phyloP scores from a whole-genome alignment of 2,888 invertebrate genomes.

The Aspidapion aeneum region DNA sequence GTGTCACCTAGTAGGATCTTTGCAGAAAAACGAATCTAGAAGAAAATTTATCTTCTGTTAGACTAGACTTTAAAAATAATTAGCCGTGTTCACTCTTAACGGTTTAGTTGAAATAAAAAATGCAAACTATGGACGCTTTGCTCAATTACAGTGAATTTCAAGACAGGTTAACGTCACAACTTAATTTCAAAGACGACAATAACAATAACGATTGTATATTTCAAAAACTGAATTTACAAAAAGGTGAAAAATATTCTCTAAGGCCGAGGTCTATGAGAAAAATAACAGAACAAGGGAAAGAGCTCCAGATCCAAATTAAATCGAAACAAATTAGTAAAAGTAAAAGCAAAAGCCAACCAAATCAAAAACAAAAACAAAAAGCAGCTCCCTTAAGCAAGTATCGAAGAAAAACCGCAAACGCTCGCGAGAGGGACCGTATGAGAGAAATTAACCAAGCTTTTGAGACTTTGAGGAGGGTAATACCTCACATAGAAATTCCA shows the following conservation, averaged over 20 bases:
- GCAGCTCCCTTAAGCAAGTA: slow-evolving; percentile 83
- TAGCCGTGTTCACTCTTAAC: neutral
- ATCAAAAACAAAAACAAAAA: slow-evolving; percentile 56
- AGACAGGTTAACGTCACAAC: slow-evolving; percentile 28
- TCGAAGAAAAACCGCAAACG: slow-evolving; percentile 86
- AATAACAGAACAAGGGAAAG: slow-evolving; percentile 47
- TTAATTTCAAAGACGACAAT: slow-evolving; percentile 43
- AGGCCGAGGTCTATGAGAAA: slow-evolving; percentile 62
- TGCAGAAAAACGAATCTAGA: neutral
- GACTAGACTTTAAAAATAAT: neutral
- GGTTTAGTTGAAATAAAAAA: neutral
- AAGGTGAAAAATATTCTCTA: slow-evolving; percentile 63
- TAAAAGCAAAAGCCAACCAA: slow-evolving; percentile 24
- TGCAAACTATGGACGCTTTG: slow-evolving; percentile 20
- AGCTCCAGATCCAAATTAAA: slow-evolving; percentile 20
- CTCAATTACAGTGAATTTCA: slow-evolving; percentile 28
- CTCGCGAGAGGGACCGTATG: slow-evolving; percentile 83
- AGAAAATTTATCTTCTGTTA: neutral
- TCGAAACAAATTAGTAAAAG: neutral
- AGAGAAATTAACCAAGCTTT: slow-evolving; percentile 88
- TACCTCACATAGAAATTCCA: slow-evolving; percentile 58
- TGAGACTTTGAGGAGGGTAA: slow-evolving; percentile 72
- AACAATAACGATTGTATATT: slow-evolving; percentile 46
- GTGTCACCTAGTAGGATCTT: neutral
- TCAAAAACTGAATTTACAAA: slow-evolving; percentile 29